Evolutionary conservation across 2,113 vertebrate genomes (phyloP).

Genomic region (Gasterosteus aculeatus): DNA sequence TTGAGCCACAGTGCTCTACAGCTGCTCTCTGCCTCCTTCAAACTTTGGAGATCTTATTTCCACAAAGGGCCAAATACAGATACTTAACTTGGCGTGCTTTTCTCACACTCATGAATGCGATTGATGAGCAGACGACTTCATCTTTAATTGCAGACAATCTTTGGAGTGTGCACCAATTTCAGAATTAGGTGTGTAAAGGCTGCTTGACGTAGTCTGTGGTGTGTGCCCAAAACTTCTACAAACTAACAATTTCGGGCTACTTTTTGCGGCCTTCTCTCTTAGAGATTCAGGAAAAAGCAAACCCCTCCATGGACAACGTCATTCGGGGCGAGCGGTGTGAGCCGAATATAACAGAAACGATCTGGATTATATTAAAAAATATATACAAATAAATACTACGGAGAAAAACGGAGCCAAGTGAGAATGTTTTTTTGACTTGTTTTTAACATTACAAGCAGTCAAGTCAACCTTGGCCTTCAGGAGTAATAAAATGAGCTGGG

Average conservation of each 20-base stretch:
- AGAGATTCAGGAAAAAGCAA: neutral
- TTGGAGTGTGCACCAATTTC: constrained; percentile 27
- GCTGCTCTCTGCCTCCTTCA: constrained; percentile 3
- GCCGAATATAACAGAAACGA: too few species aligned
- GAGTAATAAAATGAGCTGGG: neutral
- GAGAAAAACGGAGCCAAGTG: too few species aligned
- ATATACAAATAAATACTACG: too few species aligned
- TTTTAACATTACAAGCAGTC: too few species aligned
- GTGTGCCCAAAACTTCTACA: neutral
- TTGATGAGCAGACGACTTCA: constrained; percentile 7
- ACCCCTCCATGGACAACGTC: neutral
- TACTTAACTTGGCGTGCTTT: constrained; percentile 4
- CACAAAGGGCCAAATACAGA: constrained; percentile 26
- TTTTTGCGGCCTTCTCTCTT: neutral
- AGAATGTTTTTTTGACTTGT: too few species aligned
- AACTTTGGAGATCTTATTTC: constrained; percentile 17
- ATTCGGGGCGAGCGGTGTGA: neutral
- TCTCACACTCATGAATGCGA: constrained; percentile 2
- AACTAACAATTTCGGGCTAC: too few species aligned
- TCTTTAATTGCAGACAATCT: constrained; percentile 7
- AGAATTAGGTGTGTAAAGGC: constrained; percentile 8
- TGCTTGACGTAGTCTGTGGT: constrained; percentile 10
- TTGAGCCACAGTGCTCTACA: neutral
- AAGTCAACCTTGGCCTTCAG: neutral
- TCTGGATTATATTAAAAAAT: too few species aligned